phyloP scores from a whole-genome alignment of 30 jellyfish, hydroid and myxozoan species.

The Chironex yamaguchii region DNA sequence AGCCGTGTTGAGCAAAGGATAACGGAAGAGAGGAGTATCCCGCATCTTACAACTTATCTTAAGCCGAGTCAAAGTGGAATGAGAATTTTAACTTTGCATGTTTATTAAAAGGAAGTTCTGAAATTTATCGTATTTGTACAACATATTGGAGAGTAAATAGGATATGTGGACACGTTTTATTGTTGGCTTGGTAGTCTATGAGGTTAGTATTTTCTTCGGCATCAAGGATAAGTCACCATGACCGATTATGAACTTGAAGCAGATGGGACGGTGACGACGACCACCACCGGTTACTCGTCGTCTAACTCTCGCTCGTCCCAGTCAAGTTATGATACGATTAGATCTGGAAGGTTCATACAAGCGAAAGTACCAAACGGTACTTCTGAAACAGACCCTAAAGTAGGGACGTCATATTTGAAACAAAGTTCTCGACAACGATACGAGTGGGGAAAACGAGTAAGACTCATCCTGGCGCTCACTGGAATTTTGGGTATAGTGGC shows the following conservation, averaged over 20 bases:
- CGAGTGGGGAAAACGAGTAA: constrained; percentile 66
- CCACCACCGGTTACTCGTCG: not conserved
- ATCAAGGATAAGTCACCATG: not conserved
- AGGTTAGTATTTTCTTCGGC: too few species aligned
- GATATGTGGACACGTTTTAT: too few species aligned
- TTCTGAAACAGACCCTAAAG: not conserved
- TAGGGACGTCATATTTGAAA: not conserved
- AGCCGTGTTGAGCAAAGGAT: too few species aligned
- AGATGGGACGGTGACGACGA: not conserved
- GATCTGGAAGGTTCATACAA: not conserved
- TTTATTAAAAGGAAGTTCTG: too few species aligned
- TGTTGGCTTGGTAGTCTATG: too few species aligned
- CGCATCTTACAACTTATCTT: too few species aligned
- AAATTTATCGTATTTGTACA: too few species aligned
- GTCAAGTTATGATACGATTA: not conserved
- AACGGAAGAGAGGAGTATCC: too few species aligned
- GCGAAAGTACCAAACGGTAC: not conserved
- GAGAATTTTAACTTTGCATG: too few species aligned
- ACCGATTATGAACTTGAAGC: not conserved
- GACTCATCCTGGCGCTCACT: constrained; percentile 78
- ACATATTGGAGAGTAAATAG: too few species aligned
- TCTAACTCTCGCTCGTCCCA: not conserved
- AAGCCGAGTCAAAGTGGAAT: too few species aligned
- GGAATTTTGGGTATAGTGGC: constrained; percentile 88
- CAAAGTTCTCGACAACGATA: not conserved